Evolutionary conservation across 2,113 vertebrate genomes (phyloP).

Genomic region (Campylomormyrus tamandua): DNA sequence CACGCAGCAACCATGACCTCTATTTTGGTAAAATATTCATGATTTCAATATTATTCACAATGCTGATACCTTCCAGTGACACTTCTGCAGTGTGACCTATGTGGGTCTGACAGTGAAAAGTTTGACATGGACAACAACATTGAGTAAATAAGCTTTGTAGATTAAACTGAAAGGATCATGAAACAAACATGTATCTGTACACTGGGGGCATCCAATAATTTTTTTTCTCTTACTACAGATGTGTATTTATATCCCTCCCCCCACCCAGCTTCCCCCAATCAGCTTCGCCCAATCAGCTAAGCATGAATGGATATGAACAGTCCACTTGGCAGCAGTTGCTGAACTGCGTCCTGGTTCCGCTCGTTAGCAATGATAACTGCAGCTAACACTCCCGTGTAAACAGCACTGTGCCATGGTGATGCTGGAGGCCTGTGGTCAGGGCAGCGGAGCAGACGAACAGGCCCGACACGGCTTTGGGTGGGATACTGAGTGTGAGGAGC

Average conservation of each 20-base stretch:
- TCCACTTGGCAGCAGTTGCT: background rate
- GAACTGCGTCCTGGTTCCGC: background rate
- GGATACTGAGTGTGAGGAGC: background rate
- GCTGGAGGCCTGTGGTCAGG: background rate
- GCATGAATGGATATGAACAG: background rate
- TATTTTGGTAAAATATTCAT: background rate
- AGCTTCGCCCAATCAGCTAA: background rate
- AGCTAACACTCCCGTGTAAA: background rate
- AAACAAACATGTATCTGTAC: background rate
- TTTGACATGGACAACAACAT: background rate
- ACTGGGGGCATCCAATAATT: background rate
- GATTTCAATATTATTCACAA: background rate
- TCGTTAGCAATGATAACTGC: background rate
- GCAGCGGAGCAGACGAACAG: background rate
- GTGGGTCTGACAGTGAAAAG: background rate
- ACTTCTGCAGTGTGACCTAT: background rate
- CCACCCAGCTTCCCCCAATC: background rate
- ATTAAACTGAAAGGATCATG: background rate
- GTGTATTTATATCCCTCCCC: background rate
- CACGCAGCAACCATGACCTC: background rate
- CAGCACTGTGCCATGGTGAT: background rate
- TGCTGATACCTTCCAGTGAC: background rate
- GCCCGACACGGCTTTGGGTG: background rate
- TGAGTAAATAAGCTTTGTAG: background rate
- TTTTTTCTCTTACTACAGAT: background rate